Conservation (phyloP, 2,797 vertebrate genomes). For the Mus minutoides region DNA sequence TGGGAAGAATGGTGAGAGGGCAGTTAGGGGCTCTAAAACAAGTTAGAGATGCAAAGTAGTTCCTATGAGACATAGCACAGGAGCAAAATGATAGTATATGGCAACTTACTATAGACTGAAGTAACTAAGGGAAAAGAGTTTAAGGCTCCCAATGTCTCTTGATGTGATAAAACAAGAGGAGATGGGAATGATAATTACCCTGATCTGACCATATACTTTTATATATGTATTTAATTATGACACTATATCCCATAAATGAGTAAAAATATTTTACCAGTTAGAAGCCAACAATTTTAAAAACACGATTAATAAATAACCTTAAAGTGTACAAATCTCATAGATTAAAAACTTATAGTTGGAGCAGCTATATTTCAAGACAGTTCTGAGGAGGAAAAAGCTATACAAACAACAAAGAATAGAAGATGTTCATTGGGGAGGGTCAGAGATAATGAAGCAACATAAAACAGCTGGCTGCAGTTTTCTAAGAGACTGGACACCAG, state of each 20-base stretch:
- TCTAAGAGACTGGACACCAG: slow-evolving; percentile 19
- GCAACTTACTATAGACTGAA: neutral
- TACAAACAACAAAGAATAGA: slow-evolving; percentile 24
- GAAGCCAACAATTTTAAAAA: neutral
- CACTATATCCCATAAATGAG: neutral
- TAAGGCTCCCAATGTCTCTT: neutral
- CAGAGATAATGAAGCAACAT: slow-evolving; percentile 15
- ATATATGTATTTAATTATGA: no score
- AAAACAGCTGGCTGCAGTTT: slow-evolving; percentile 54
- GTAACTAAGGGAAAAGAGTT: no score
- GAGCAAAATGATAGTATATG: neutral
- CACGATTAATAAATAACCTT: neutral
- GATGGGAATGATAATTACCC: neutral
- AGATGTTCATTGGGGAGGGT: neutral
- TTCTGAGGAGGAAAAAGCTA: neutral
- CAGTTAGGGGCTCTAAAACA: neutral
- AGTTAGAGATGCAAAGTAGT: neutral
- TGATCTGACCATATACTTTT: neutral
- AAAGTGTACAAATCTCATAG: neutral
- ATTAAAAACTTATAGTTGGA: slow-evolving; percentile 48
- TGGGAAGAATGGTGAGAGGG: rapidly evolving
- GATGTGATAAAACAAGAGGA: neutral
- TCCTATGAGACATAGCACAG: neutral
- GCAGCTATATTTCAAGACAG: neutral
- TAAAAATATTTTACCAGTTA: neutral